Evolutionary conservation across 2,797 vertebrate genomes (phyloP).

Genomic region (Gastrophryne carolinensis): DNA sequence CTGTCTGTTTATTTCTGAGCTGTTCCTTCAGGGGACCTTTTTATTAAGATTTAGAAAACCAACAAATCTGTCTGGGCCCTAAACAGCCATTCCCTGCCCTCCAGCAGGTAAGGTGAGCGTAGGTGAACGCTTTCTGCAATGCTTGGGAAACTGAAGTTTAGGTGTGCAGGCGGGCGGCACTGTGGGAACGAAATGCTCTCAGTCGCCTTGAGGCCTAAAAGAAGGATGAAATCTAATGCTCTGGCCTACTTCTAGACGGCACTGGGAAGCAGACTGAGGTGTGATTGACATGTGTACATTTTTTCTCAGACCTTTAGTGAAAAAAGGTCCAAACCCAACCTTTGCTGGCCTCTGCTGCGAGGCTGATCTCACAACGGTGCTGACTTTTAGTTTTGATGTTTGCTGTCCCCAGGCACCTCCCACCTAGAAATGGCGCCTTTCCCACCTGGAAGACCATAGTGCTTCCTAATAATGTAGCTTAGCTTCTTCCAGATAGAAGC

Average conservation of each 20-base stretch:
- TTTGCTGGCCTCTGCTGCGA: slow-evolving; percentile 16
- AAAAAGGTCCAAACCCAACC: slow-evolving; percentile 4
- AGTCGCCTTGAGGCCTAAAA: slow-evolving; percentile 42
- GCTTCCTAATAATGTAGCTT: not conserved
- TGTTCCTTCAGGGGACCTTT: no score
- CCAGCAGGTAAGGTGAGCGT: slow-evolving; percentile 12
- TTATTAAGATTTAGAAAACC: no score
- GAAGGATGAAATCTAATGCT: slow-evolving; percentile 43
- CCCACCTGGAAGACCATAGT: not conserved
- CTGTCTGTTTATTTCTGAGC: no score
- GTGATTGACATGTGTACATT: slow-evolving; percentile 33
- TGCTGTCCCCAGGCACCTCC: slow-evolving; percentile 34
- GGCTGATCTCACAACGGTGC: slow-evolving; percentile 8
- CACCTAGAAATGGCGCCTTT: slow-evolving; percentile 1
- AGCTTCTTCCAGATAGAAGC: not conserved
- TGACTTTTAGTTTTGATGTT: slow-evolving; percentile 5
- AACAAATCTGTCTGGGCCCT: no score
- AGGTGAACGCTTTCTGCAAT: slow-evolving; percentile 1
- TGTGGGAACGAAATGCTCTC: slow-evolving; percentile 43
- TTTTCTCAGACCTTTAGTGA: slow-evolving; percentile 29
- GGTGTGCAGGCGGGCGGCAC: slow-evolving; percentile 16
- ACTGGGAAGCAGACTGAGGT: slow-evolving; percentile 42
- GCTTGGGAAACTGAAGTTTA: slow-evolving; percentile 37
- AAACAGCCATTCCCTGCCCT: not conserved
- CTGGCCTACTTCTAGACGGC: not conserved